Evolutionary conservation across 2,113 vertebrate genomes (phyloP).

Genomic region (Saccopteryx leptura): DNA sequence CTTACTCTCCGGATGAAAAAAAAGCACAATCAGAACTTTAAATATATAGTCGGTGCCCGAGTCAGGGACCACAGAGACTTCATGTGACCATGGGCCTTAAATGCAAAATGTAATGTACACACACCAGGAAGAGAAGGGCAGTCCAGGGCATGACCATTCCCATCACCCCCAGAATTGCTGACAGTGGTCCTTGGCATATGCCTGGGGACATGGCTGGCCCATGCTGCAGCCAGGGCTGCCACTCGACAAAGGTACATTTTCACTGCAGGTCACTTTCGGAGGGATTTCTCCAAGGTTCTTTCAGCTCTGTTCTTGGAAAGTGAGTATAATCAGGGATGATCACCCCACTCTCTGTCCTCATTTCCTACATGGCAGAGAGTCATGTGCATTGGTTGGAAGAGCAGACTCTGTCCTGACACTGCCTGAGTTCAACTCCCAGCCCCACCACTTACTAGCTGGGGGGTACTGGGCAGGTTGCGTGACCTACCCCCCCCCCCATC

Average conservation of each 20-base stretch:
- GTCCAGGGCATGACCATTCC: fast-evolving
- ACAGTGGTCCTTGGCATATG: fast-evolving
- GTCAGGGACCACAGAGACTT: fast-evolving
- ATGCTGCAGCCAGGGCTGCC: background rate
- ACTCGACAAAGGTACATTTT: background rate
- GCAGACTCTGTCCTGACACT: background rate
- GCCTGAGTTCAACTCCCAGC: background rate
- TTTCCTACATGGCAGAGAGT: background rate
- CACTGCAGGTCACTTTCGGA: background rate
- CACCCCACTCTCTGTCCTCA: background rate
- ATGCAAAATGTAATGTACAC: background rate
- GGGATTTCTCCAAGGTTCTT: background rate
- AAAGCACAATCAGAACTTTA: background rate
- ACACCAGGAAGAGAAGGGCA: background rate
- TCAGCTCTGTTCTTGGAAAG: background rate
- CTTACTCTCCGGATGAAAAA: background rate
- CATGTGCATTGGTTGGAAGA: background rate
- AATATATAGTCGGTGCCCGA: background rate
- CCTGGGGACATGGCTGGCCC: too few species aligned
- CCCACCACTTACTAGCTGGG: background rate
- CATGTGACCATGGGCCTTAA: background rate
- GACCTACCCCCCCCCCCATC: background rate
- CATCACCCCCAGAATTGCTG: background rate
- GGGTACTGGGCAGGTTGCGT: background rate
- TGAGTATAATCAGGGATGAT: background rate